Conservation (phyloP, 2,888 invertebrate species). For the Tinea trinotella region DNA sequence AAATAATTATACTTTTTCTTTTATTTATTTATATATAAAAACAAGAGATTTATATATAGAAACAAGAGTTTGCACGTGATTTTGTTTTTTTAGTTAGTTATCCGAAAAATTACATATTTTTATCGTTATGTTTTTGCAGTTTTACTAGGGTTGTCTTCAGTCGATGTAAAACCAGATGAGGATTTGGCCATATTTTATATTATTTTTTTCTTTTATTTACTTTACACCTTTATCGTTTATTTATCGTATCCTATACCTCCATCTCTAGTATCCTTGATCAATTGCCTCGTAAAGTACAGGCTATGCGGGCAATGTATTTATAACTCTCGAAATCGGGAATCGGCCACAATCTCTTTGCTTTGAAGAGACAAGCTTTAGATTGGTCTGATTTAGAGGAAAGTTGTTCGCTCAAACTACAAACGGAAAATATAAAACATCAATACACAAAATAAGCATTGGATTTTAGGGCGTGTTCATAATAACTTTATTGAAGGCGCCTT, state of each 20-base stretch:
- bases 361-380: conserved; percentile 9
- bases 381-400: not conserved
- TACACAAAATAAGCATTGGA: not conserved
- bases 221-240: not conserved
- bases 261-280: conserved; percentile 14
- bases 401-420: not conserved
- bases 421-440: not conserved
- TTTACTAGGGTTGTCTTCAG: too few species aligned
- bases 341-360: conserved; percentile 14
- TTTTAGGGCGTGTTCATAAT: not conserved
- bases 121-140: too few species aligned
- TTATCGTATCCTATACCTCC: not conserved
- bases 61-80: too few species aligned
- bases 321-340: conserved; percentile 7
- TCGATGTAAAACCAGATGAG: too few species aligned
- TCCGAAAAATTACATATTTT: too few species aligned
- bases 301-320: conserved; percentile 9
- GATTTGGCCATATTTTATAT: too few species aligned
- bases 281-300: not conserved
- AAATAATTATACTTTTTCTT: too few species aligned
- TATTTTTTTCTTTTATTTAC: too few species aligned
- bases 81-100: too few species aligned
- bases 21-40: too few species aligned
- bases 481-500: not conserved
- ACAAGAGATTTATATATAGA: too few species aligned